Evolutionary conservation across 2,888 invertebrate species (phyloP).

Genomic region (Drosophila suboccidentalis): DNA sequence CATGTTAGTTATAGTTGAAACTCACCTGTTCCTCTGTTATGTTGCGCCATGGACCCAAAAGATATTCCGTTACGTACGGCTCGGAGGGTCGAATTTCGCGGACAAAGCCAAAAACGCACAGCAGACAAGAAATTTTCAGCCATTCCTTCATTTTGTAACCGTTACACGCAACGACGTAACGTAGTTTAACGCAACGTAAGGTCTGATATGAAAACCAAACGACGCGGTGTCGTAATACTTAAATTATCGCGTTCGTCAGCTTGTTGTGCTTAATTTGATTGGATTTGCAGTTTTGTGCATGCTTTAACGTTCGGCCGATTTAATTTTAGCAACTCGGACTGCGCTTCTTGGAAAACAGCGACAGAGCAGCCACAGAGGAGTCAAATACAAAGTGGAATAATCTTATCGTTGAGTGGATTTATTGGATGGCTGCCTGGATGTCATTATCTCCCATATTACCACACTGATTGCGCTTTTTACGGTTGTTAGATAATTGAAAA

Average conservation of each 20-base stretch:
- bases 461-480: slow-evolving; percentile 53
- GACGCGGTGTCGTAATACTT: slow-evolving; percentile 7
- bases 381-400: slow-evolving; percentile 22
- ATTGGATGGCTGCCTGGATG: slow-evolving; percentile 32
- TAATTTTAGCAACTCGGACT: slow-evolving; percentile 16
- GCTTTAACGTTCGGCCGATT: slow-evolving; percentile 10
- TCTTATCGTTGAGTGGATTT: slow-evolving; percentile 57
- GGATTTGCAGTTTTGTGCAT: slow-evolving; percentile 23
- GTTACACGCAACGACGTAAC: slow-evolving; percentile 25
- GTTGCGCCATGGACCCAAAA: slow-evolving; percentile 92
- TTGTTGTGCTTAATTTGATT: slow-evolving; percentile 5
- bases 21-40: slow-evolving; percentile 87
- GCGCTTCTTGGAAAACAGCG: slow-evolving; percentile 41
- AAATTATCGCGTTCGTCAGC: slow-evolving; percentile 15
- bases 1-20: not conserved
- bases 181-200: not conserved
- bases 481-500: slow-evolving; percentile 67
- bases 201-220: not conserved
- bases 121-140: slow-evolving; percentile 89
- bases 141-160: slow-evolving; percentile 86
- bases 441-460: slow-evolving; percentile 51
- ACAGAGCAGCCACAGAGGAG: slow-evolving; percentile 10
- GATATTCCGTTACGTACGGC: slow-evolving; percentile 92
- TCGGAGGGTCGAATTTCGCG: slow-evolving; percentile 95
- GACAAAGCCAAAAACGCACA: slow-evolving; percentile 92